Percentiles rank a stretch among this genome's conserved stretches.
Conservation (phyloP, 1,140 invertebrate species). For the Drosophila parabipectinata region DNA sequence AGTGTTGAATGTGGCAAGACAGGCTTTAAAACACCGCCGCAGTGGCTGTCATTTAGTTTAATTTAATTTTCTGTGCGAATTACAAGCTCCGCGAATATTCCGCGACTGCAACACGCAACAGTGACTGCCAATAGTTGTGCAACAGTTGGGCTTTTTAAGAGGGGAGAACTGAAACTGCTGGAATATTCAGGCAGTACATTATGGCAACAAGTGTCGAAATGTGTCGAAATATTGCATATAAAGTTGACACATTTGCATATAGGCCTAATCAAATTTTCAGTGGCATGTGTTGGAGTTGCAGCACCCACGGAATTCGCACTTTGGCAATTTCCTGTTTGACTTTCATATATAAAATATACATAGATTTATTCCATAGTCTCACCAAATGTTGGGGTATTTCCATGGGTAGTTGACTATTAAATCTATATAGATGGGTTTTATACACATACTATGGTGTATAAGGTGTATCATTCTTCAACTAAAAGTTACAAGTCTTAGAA, state of each 20-base stretch:
- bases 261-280: slow-evolving; percentile 77
- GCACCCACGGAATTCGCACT: slow-evolving; percentile 24
- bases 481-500: no score
- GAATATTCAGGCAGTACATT: slow-evolving; percentile 65
- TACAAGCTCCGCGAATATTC: slow-evolving; percentile 39
- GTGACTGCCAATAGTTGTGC: slow-evolving; percentile 17
- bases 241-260: slow-evolving; percentile 83
- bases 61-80: slow-evolving; percentile 49
- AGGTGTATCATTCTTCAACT: neutral
- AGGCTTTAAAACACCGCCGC: slow-evolving; percentile 46
- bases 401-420: slow-evolving; percentile 55
- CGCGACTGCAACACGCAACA: slow-evolving; percentile 38
- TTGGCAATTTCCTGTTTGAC: slow-evolving; percentile 47
- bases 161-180: slow-evolving; percentile 35
- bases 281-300: neutral
- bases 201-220: slow-evolving; percentile 78
- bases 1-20: neutral
- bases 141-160: slow-evolving; percentile 51
- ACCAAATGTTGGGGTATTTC: slow-evolving; percentile 39
- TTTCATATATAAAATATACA: slow-evolving; percentile 15
- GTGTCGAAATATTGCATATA: slow-evolving; percentile 76
- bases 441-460: no score
- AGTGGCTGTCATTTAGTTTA: slow-evolving; percentile 62
- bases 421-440: slow-evolving; percentile 29
- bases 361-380: slow-evolving; percentile 3